Base-by-base conservation (phyloP, 2,113 vertebrate species). In the Phocoena sinus region DNA sequence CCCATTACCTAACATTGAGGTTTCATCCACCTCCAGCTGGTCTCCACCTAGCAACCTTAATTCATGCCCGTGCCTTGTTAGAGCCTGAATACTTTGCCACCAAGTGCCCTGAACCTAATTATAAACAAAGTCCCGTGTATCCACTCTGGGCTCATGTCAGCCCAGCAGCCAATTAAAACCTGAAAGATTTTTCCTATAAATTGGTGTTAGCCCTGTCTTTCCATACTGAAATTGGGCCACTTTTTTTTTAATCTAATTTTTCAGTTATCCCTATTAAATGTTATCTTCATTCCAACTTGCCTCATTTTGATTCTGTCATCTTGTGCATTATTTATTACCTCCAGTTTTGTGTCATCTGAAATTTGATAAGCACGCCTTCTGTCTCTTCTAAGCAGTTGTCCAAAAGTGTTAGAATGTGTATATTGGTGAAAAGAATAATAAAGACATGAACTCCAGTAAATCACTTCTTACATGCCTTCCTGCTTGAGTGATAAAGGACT, bases 301-400 rank as follows among this genome's bases (percentile, higher is more conserved):
- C 88, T 89, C 67, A 38, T 83, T 97, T 92, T 97, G 89, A 90
- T 53, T 90, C 86, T 94, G 60, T 77, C 80, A 70, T 96, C 65
- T 77, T 10, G n/a, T 97, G 62, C 92, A 92, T 97, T 92, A 97
- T 96, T 96, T 95, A 98, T 97, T 95, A 65, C 67, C 79, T 91
- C 41, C 95, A 47, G 21, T 84, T 87, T 85, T 88, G 20, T 91
- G 92, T 97, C 90, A 79, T 91, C 80, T 94, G 94, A 97, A 96
- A 98, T 95, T 82, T 96, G 94, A 96, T 95, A 92, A 92, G 60
- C n/a, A 28, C 68, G 47, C 83, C 58, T 95, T 97, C 92, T 96
- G 65, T 96, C 87, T 97, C 81, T 41, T 96, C 77, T 89, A 90
- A 97, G 74, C 68, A 95, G 91, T 97, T 96, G 91, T 97, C 91